These are phyloP conservation scores for Delphinus delphis DNA, from an alignment of 2,113 vertebrate genomes.

Conservation along the genomic window DNA sequence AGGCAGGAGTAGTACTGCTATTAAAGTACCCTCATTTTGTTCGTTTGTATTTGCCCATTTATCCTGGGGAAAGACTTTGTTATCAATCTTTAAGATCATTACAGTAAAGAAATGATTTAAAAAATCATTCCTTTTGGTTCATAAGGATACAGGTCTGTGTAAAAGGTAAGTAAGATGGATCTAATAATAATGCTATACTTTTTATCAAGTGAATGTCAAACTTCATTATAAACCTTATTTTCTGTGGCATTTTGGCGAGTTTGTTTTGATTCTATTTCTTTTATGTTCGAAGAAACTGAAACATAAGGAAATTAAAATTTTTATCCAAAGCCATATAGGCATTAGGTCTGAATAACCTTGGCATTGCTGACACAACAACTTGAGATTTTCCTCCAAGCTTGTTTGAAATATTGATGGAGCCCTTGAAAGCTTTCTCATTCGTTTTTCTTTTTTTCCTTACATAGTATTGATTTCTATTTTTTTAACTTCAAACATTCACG, in stretches of 20 bases:
- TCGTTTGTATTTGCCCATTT: slow-evolving; percentile 33
- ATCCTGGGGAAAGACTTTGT: not conserved
- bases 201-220: not conserved
- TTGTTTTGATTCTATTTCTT: slow-evolving; percentile 49
- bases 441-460: not conserved
- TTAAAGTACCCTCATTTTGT: not conserved
- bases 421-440: slow-evolving; percentile 44
- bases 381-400: slow-evolving; percentile 29
- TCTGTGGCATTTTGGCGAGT: not conserved
- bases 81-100: not conserved
- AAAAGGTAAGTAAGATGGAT: not conserved
- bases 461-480: slow-evolving; percentile 47
- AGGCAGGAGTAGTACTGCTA: not conserved
- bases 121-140: slow-evolving; percentile 12
- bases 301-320: slow-evolving; percentile 51
- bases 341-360: slow-evolving; percentile 28
- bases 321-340: not conserved
- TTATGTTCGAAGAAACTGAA: slow-evolving; percentile 29
- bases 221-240: slow-evolving; percentile 18
- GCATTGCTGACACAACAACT: not conserved
- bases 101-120: not conserved
- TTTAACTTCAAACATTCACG: slow-evolving; percentile 55
- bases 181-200: not conserved
- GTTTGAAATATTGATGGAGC: slow-evolving; percentile 65
- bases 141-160: not conserved